Evolutionary conservation across 2,888 invertebrate species (phyloP), one percentile per base, ranked within the genome.

Genomic region (Xestia ashworthii): DNA sequence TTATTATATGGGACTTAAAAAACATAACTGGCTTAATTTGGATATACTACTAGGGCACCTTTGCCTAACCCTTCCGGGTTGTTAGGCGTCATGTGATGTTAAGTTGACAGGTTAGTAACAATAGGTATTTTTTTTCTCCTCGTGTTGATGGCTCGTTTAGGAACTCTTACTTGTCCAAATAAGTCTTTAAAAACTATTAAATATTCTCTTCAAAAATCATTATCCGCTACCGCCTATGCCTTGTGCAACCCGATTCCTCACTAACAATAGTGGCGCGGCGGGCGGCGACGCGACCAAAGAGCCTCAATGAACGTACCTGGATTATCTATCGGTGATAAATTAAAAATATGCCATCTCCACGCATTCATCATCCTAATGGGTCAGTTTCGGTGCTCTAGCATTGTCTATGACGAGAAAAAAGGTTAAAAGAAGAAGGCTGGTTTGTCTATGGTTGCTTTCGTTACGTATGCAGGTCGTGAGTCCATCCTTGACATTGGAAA

Each of bases 241-340:
- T 90, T 88, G 81, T 1, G 19, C 64, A 60, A 32, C 32, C 22
- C 16, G 55, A n/a, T 44, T 50, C n/a, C 69, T 16, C 50, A 50
- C 71, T 71, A 89, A 93, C 94, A 94, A 93, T 91, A 87, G 87
- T 78, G 78, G 80, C 92, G 84, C 93, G 93, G 93, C 95, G 93
- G 94, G 95, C 94, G 94, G 94, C 93, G 91, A 89, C 85, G 91
- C 89, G 81, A 76, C 88, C 88, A 92, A 89, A 89, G 87, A 90
- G 91, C 87, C 94, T 96, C 94, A 96, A 95, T 96, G 96, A 95
- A 95, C 92, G 92, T 95, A 96, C 96, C 96, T 95, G 96, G 94
- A 93, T 93, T 94, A 95, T 95, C 94, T 94, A 93, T 92, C 90
- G 93, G 95, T 95, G 94, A 96, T 96, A 96, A 96, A 96, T 96